Evolutionary conservation across 1,140 invertebrate genomes (phyloP).

Genomic region (Pinna nobilis): DNA sequence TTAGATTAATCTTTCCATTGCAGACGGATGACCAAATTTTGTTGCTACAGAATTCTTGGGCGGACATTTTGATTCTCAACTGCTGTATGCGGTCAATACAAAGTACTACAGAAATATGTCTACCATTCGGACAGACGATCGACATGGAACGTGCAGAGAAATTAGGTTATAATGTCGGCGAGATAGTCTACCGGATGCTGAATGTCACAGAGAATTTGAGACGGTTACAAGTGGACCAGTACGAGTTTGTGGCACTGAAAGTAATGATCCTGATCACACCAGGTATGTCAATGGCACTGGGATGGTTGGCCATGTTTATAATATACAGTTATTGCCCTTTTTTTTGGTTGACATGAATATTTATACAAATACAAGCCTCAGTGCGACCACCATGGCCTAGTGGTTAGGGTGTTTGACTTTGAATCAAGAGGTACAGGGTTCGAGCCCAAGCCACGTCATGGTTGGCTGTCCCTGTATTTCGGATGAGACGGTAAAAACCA

Average conservation of each 20-base stretch:
- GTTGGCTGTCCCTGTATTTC: too few species aligned
- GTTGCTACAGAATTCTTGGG: constrained; percentile 97
- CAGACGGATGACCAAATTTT: constrained; percentile 98
- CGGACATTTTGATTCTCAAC: constrained; percentile 90
- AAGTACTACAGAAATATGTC: constrained; percentile 77
- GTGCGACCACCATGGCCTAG: not conserved
- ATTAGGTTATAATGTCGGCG: constrained; percentile 75
- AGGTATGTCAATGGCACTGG: constrained; percentile 82
- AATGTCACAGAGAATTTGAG: constrained; percentile 94
- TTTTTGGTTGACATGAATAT: not conserved
- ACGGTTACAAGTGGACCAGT: constrained; percentile 92
- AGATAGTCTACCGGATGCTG: constrained; percentile 88
- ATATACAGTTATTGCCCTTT: not conserved
- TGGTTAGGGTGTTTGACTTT: not conserved
- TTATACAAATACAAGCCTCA: not conserved
- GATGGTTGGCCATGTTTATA: too few species aligned
- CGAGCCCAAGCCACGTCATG: too few species aligned
- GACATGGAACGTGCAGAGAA: constrained; percentile 84
- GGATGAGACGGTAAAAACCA: too few species aligned
- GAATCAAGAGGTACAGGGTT: too few species aligned
- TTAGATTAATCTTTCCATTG: too few species aligned
- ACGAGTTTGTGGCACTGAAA: constrained; percentile 98
- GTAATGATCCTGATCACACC: constrained; percentile 93
- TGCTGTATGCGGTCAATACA: constrained; percentile 71
- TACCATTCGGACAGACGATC: constrained; percentile 82